Evolutionary conservation across 2,113 vertebrate species (phyloP).

Genomic region (Antechinus flavipes): DNA sequence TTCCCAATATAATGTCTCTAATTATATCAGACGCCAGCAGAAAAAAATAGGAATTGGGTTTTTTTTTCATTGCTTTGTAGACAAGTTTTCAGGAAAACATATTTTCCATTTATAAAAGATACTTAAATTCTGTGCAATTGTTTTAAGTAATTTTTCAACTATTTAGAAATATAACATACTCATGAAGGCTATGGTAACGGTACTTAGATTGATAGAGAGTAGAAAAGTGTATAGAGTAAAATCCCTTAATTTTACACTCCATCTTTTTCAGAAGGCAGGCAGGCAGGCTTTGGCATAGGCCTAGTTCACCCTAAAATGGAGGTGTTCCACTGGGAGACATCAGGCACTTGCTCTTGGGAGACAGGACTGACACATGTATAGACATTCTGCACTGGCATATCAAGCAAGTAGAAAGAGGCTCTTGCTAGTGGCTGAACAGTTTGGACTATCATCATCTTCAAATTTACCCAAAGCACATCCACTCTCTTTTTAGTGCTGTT

Average conservation of each 20-base stretch:
- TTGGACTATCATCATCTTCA: background rate
- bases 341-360: background rate
- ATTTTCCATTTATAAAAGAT: background rate
- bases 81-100: constrained; percentile 11
- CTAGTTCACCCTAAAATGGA: background rate
- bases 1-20: constrained; percentile 14
- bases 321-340: background rate
- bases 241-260: background rate
- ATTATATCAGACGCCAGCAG: constrained; percentile 30
- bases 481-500: background rate
- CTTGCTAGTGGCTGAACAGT: background rate
- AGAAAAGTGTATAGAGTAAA: background rate
- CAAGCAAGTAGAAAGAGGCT: background rate
- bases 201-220: background rate
- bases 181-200: background rate
- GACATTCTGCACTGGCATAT: background rate
- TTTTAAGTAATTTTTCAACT: background rate
- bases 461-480: background rate
- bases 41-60: background rate
- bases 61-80: background rate
- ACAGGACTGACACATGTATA: background rate
- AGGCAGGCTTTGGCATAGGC: background rate
- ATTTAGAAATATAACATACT: constrained; percentile 14
- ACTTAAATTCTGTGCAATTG: background rate
- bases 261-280: background rate